These are phyloP conservation scores for Bicyclus anynana DNA, from an alignment of 1,140 invertebrate species.

Conservation along the genomic window DNA sequence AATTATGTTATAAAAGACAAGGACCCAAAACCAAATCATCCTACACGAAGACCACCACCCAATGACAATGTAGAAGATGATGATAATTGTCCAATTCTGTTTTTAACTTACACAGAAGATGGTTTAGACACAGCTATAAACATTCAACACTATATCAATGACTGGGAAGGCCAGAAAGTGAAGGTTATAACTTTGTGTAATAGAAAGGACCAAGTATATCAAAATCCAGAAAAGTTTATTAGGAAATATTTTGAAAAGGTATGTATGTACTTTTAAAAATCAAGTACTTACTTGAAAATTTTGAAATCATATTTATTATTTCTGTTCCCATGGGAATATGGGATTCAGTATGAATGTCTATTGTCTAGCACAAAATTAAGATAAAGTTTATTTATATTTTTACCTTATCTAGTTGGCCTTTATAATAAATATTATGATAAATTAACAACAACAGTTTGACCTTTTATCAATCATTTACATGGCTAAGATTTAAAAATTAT, in stretches of 20 bases:
- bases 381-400: too few relatives aligned
- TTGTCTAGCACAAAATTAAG: too few relatives aligned
- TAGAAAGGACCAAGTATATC: slow-evolving; percentile 60
- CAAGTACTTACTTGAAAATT: too few relatives aligned
- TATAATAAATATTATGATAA: too few relatives aligned
- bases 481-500: too few relatives aligned
- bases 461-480: too few relatives aligned
- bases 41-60: slow-evolving; percentile 35
- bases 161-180: slow-evolving; percentile 51
- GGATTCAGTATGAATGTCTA: too few relatives aligned
- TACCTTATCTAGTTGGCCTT: too few relatives aligned
- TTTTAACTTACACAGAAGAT: slow-evolving; percentile 71
- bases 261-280: slow-evolving; percentile 11
- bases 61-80: slow-evolving; percentile 35
- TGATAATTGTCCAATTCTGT: slow-evolving; percentile 55
- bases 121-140: slow-evolving; percentile 62
- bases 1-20: slow-evolving; percentile 47
- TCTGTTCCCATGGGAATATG: too few relatives aligned
- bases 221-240: slow-evolving; percentile 72
- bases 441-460: too few relatives aligned
- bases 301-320: too few relatives aligned
- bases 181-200: slow-evolving; percentile 62
- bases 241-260: slow-evolving; percentile 75
- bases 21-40: slow-evolving; percentile 44
- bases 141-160: slow-evolving; percentile 57